Percentiles rank a stretch among this genome's conserved stretches.
These are phyloP conservation scores for Bos indicus DNA, from an alignment of 2,113 vertebrate genomes.

Conservation along the genomic window DNA sequence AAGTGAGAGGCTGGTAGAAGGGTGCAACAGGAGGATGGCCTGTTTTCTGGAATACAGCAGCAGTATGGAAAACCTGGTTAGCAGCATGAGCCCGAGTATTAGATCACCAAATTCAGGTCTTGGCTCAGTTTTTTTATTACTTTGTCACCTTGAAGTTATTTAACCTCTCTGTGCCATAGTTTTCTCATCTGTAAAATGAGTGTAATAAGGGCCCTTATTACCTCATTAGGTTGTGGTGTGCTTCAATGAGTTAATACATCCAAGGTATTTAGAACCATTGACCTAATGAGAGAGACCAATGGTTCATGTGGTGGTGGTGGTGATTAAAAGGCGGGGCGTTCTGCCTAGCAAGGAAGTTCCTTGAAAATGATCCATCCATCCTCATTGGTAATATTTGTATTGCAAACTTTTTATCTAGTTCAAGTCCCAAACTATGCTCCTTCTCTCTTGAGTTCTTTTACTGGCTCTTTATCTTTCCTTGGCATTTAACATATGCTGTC, in stretches of 20 bases:
- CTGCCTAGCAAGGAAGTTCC: background rate
- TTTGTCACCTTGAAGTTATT: background rate
- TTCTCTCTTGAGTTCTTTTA: conserved; percentile 5
- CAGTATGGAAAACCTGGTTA: background rate
- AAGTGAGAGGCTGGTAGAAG: background rate
- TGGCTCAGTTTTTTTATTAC: background rate
- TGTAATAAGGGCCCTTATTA: background rate
- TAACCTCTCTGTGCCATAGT: background rate
- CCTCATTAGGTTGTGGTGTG: background rate
- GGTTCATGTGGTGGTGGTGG: background rate
- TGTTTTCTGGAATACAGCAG: background rate
- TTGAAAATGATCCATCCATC: background rate
- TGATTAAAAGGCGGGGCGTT: background rate
- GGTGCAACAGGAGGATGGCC: background rate
- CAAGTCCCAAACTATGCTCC: background rate
- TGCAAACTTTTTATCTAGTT: background rate
- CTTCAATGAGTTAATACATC: background rate
- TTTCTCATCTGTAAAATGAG: background rate
- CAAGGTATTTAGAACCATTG: background rate
- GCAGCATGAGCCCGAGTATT: background rate
- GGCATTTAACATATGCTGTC: background rate
- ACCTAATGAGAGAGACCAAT: background rate
- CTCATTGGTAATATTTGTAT: background rate
- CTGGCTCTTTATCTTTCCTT: background rate
- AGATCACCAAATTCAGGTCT: background rate